Conservation (phyloP, 2,113 vertebrate genomes). For the Corydoras sp. region DNA sequence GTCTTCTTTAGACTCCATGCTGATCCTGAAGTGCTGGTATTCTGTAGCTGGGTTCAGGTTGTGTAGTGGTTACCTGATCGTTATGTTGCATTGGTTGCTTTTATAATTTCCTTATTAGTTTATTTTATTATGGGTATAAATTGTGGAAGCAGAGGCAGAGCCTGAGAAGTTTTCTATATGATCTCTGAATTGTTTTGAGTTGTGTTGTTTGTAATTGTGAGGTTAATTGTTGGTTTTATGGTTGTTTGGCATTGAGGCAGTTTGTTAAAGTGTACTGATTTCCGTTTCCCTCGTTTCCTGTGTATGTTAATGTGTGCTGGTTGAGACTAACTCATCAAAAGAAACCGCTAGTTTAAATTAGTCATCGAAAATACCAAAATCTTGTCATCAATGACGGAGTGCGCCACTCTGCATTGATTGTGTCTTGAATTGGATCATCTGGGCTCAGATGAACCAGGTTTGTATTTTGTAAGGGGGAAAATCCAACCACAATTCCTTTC, state of each 20-base stretch:
- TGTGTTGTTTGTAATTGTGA: constrained; percentile 45
- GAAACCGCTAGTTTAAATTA: constrained; percentile 47
- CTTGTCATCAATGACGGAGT: constrained; percentile 23
- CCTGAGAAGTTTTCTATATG: constrained; percentile 56
- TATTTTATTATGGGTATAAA: constrained; percentile 41
- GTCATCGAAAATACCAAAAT: constrained; percentile 44
- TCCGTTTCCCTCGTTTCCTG: constrained; percentile 37
- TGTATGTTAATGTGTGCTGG: constrained; percentile 50
- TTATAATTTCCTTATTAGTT: constrained; percentile 43
- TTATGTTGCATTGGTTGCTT: constrained; percentile 26
- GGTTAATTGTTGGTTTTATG: constrained; percentile 52
- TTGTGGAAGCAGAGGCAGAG: constrained; percentile 57
- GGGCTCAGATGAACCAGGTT: constrained; percentile 24
- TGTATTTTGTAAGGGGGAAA: not conserved
- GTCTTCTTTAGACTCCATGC: too few relatives aligned
- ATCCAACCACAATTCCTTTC: not conserved
- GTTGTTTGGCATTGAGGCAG: constrained; percentile 47
- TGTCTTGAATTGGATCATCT: constrained; percentile 41
- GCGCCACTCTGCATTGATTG: constrained; percentile 27
- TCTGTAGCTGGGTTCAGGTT: not conserved
- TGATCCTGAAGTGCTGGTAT: not conserved
- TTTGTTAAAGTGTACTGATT: constrained; percentile 26
- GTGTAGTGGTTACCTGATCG: not conserved
- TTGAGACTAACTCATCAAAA: constrained; percentile 30
- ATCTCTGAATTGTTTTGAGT: constrained; percentile 47